Evolutionary conservation across 2,113 vertebrate species (phyloP).

Genomic region (Nibea coibor): DNA sequence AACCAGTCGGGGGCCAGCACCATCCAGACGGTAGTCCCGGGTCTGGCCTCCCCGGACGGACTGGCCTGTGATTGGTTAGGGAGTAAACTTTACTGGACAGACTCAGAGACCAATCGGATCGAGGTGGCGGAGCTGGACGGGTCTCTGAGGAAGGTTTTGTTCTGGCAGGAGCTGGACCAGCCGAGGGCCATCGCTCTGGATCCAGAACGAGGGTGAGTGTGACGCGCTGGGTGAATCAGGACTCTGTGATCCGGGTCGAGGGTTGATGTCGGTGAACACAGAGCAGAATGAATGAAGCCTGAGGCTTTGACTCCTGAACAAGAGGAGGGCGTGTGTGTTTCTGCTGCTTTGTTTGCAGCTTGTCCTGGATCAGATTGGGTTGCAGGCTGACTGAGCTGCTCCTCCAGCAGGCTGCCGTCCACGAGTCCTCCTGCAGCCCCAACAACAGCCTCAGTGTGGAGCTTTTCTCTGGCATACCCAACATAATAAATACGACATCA

Average conservation of each 20-base stretch:
- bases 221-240: not conserved
- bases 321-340: not conserved
- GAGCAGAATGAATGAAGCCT: not conserved
- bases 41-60: slow-evolving; percentile 94
- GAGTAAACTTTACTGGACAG: slow-evolving; percentile 97
- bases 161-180: slow-evolving; percentile 98
- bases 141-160: slow-evolving; percentile 92
- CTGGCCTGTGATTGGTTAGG: slow-evolving; percentile 98
- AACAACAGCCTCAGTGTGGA: slow-evolving; percentile 38
- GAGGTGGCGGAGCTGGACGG: slow-evolving; percentile 97
- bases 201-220: slow-evolving; percentile 93
- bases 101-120: slow-evolving; percentile 97
- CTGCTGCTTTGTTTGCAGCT: slow-evolving; percentile 20
- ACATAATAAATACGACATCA: too few species aligned
- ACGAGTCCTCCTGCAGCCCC: not conserved
- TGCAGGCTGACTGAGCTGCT: slow-evolving; percentile 20
- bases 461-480: not conserved
- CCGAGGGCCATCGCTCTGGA: slow-evolving; percentile 97
- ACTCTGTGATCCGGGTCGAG: not conserved
- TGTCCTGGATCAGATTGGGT: slow-evolving; percentile 41
- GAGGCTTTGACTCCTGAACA: slow-evolving; percentile 3
- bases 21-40: slow-evolving; percentile 89
- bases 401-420: not conserved
- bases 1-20: slow-evolving; percentile 85
- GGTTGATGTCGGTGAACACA: not conserved